Evolutionary conservation across 2,888 invertebrate species (phyloP).

Genomic region (Steinernema carpocapsae): DNA sequence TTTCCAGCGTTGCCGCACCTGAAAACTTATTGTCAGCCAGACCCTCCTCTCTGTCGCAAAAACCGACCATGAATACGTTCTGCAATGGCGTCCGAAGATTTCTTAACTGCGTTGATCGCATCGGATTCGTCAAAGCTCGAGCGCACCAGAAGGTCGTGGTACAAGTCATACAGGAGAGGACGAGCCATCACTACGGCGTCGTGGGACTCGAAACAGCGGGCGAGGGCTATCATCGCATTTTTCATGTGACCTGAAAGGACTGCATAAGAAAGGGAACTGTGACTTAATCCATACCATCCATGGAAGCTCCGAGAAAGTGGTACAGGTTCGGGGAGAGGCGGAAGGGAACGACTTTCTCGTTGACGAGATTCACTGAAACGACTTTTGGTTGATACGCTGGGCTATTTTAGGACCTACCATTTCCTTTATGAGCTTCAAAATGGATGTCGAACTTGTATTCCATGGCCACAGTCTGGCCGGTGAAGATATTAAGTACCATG

Average conservation of each 20-base stretch:
- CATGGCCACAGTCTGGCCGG: slow-evolving; percentile 17
- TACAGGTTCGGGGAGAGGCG: not conserved
- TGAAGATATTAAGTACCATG: slow-evolving; percentile 29
- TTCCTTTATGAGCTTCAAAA: not conserved
- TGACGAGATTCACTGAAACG: not conserved
- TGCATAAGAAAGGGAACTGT: not conserved
- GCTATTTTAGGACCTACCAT: not conserved
- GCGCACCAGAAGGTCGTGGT: not conserved
- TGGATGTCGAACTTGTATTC: not conserved
- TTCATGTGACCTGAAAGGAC: slow-evolving; percentile 21
- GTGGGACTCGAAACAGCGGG: slow-evolving; percentile 20
- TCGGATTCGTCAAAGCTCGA: not conserved
- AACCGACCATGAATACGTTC: not conserved
- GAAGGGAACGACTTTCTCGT: not conserved
- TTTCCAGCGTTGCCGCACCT: not conserved
- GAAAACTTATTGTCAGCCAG: not conserved
- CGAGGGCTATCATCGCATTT: slow-evolving; percentile 15
- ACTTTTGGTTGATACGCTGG: no score
- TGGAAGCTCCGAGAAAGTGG: not conserved
- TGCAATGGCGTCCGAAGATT: not conserved
- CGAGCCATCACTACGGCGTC: not conserved
- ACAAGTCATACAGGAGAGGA: not conserved
- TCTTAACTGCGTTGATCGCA: not conserved
- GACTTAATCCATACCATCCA: not conserved
- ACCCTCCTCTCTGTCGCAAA: not conserved